Percentiles rank a stretch among this genome's conserved stretches.
Conservation (phyloP, 2,113 vertebrate species). For the Xiphophorus hellerii region DNA sequence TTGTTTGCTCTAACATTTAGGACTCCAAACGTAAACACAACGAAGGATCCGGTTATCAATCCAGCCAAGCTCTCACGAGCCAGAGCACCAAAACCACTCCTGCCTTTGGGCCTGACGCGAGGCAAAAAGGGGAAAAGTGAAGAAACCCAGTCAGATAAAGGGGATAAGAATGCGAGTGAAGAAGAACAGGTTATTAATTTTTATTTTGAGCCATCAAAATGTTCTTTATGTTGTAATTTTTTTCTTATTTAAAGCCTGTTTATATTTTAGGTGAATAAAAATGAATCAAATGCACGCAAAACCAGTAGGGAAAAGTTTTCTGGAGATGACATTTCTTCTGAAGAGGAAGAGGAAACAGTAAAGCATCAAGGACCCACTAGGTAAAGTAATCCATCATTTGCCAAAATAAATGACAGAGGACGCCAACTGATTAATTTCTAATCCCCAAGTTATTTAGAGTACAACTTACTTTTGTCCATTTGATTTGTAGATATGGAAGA, state of each 20-base stretch:
- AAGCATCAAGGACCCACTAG: slow-evolving; percentile 66
- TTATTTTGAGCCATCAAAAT: neutral
- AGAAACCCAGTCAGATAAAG: slow-evolving; percentile 9
- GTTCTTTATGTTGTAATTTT: neutral
- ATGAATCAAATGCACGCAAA: slow-evolving; percentile 26
- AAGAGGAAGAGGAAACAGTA: slow-evolving; percentile 52
- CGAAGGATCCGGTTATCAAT: slow-evolving; percentile 52
- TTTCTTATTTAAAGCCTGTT: neutral
- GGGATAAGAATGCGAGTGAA: slow-evolving; percentile 15
- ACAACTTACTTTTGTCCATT: neutral
- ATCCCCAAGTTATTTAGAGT: neutral
- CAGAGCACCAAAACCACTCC: slow-evolving; percentile 58
- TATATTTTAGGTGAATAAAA: slow-evolving; percentile 44
- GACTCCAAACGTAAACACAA: slow-evolving; percentile 38
- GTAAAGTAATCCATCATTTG: slow-evolving; percentile 31
- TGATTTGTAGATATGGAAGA: slow-evolving; percentile 68
- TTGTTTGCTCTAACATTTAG: slow-evolving; percentile 31
- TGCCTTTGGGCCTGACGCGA: slow-evolving; percentile 61
- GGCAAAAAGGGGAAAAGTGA: slow-evolving; percentile 53
- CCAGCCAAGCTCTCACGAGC: slow-evolving; percentile 66
- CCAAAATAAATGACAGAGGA: neutral
- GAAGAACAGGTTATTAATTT: slow-evolving; percentile 39
- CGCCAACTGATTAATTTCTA: neutral
- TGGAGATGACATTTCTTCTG: slow-evolving; percentile 46
- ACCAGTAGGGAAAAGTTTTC: slow-evolving; percentile 14